Conservation (phyloP, 1,140 invertebrate genomes). For the Teleopsis dalmanni region DNA sequence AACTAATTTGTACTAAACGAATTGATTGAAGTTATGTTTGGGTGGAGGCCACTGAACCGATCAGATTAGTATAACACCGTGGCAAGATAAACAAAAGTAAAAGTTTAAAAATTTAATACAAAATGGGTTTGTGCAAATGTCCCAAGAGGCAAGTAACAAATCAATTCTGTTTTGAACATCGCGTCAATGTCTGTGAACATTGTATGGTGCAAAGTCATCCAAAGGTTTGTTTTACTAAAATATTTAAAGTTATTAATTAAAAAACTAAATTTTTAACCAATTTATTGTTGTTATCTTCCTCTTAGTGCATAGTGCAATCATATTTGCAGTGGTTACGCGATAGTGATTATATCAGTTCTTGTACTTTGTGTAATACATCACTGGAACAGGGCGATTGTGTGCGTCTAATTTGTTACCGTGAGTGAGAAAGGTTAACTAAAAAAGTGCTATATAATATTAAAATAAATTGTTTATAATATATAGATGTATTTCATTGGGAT, state of each 20-base stretch:
- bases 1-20: too few relatives aligned
- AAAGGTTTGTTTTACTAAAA: slow-evolving; percentile 58
- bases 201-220: slow-evolving; percentile 94
- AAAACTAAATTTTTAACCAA: neutral
- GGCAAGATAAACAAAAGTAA: too few relatives aligned
- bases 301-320: slow-evolving; percentile 94
- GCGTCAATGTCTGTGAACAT: slow-evolving; percentile 97
- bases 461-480: slow-evolving; percentile 2
- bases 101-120: neutral
- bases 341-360: slow-evolving; percentile 89
- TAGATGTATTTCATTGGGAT: slow-evolving; percentile 42
- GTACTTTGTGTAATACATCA: slow-evolving; percentile 74
- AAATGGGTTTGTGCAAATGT: slow-evolving; percentile 96
- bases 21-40: too few relatives aligned
- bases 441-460: neutral
- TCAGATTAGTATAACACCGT: too few relatives aligned
- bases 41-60: too few relatives aligned
- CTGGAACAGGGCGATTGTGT: slow-evolving; percentile 80
- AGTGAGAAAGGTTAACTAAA: slow-evolving; percentile 27
- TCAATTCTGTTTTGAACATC: slow-evolving; percentile 96
- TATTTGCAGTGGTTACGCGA: slow-evolving; percentile 97
- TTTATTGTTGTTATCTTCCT: slow-evolving; percentile 21
- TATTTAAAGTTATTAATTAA: neutral
- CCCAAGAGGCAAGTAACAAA: slow-evolving; percentile 93
- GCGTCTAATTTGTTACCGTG: slow-evolving; percentile 77